A percentile compares a stretch with the other conserved stretches of the same genome.
phyloP scores from a whole-genome alignment of 30 jellyfish, hydroid and myxozoan species.

The Rhopilema esculentum region DNA sequence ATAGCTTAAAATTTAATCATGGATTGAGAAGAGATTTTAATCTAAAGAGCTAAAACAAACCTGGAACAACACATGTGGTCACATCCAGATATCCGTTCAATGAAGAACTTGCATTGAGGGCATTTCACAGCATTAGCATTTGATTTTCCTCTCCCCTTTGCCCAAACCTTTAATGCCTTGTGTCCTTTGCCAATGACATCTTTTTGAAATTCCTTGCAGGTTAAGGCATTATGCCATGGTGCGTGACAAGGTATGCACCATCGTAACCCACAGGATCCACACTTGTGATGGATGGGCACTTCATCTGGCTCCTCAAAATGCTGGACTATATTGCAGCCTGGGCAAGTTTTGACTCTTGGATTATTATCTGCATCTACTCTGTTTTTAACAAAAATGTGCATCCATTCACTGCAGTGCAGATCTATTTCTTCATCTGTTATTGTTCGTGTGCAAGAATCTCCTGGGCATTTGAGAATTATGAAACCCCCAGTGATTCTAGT shows the following conservation, averaged over 20 bases:
- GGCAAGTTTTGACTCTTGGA: conserved; percentile 87
- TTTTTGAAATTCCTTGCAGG: conserved; percentile 70
- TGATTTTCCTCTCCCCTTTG: conserved; percentile 70
- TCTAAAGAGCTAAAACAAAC: conserved; percentile 53
- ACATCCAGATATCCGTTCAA: conserved; percentile 87
- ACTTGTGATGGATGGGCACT: conserved; percentile 54
- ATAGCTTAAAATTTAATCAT: no score
- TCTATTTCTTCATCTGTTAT: conserved; percentile 51
- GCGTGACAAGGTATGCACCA: conserved; percentile 92
- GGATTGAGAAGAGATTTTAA: background rate
- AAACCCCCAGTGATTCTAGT: conserved; percentile 56
- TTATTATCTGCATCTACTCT: conserved; percentile 72
- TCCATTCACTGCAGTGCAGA: conserved; percentile 13
- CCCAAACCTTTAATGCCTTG: conserved; percentile 86
- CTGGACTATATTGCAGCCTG: conserved; percentile 84
- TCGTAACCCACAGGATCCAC: conserved; percentile 60
- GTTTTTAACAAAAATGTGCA: conserved; percentile 54
- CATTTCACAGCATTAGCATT: conserved; percentile 85
- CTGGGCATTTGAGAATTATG: conserved; percentile 56
- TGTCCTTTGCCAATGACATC: conserved; percentile 82
- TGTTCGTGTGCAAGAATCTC: conserved; percentile 47
- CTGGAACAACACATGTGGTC: conserved; percentile 89
- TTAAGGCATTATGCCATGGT: conserved; percentile 88
- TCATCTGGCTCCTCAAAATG: conserved; percentile 31
- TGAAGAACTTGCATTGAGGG: conserved; percentile 81